Conservation (phyloP, 2,888 invertebrate genomes). For the Polia nebulosa region DNA sequence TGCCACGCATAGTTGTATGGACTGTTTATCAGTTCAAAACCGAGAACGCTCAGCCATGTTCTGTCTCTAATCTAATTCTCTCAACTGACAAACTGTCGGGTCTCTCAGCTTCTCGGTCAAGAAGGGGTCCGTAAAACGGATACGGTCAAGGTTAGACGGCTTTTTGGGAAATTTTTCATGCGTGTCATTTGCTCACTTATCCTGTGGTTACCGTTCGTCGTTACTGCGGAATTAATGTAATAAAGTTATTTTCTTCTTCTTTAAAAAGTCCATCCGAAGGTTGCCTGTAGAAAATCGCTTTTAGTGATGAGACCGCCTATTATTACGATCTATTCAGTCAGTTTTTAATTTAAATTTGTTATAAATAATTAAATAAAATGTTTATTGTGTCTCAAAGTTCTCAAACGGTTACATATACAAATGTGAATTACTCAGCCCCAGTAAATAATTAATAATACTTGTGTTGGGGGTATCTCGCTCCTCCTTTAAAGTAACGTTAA, state of each 20-base stretch:
- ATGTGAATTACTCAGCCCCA: too few relatives aligned
- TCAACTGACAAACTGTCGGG: slow-evolving; percentile 2
- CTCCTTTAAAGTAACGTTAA: too few relatives aligned
- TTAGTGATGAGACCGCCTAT: too few relatives aligned
- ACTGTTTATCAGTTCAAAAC: background rate
- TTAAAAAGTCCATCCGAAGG: too few relatives aligned
- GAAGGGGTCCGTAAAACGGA: slow-evolving; percentile 20
- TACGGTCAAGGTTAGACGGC: slow-evolving; percentile 47
- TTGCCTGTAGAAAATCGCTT: too few relatives aligned
- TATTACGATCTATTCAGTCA: too few relatives aligned
- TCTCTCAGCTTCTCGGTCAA: slow-evolving; percentile 25
- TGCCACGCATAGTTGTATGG: background rate
- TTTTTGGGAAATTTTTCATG: slow-evolving; percentile 10
- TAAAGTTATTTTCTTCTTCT: background rate
- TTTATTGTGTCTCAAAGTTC: too few relatives aligned
- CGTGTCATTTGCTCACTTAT: slow-evolving; percentile 12
- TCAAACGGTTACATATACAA: too few relatives aligned
- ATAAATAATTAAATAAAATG: too few relatives aligned
- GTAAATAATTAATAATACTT: too few relatives aligned
- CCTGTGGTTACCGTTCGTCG: background rate
- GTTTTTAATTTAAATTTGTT: too few relatives aligned
- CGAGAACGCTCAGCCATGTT: background rate
- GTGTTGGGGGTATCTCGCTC: too few relatives aligned
- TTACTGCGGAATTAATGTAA: background rate
- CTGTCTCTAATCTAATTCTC: background rate